These are phyloP conservation scores for Mesaphorura yosii DNA, from an alignment of 1,140 invertebrate species.

Conservation along the genomic window DNA sequence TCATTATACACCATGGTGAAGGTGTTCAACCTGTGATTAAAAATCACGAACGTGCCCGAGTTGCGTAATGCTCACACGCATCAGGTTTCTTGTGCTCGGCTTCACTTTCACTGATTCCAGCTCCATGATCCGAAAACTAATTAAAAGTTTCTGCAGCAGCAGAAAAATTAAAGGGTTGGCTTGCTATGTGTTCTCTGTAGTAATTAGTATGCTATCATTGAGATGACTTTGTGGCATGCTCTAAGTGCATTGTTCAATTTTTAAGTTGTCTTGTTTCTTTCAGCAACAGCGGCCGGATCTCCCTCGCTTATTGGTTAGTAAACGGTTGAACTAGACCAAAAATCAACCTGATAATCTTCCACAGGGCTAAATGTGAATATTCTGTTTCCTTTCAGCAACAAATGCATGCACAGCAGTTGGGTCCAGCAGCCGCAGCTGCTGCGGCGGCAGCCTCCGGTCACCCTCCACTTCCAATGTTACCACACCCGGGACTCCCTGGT, in stretches of 20 bases:
- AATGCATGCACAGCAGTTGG: constrained; percentile 81
- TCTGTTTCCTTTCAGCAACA: constrained; percentile 49
- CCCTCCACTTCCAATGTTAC: constrained; percentile 54
- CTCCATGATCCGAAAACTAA: background rate
- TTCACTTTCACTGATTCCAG: background rate
- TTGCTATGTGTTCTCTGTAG: background rate
- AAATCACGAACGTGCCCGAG: background rate
- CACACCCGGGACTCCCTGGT: constrained; percentile 52
- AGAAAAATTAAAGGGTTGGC: background rate
- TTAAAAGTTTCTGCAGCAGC: background rate
- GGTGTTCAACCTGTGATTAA: no score
- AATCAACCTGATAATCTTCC: constrained; percentile 2
- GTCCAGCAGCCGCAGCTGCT: constrained; percentile 62
- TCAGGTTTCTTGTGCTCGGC: background rate
- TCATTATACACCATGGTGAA: no score
- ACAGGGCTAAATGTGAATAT: constrained; percentile 4
- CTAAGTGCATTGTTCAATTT: background rate
- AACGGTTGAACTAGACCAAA: background rate
- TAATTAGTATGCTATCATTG: background rate
- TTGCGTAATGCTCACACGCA: background rate
- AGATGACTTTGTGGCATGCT: background rate
- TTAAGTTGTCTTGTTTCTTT: constrained; percentile 23
- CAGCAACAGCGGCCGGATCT: constrained; percentile 34
- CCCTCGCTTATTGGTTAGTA: constrained; percentile 33
- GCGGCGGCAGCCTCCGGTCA: constrained; percentile 68